Percentiles rank a stretch among this genome's conserved stretches.
These are phyloP conservation scores for Papilio demoleus DNA, from an alignment of 2,888 invertebrate species.

Conservation along the genomic window DNA sequence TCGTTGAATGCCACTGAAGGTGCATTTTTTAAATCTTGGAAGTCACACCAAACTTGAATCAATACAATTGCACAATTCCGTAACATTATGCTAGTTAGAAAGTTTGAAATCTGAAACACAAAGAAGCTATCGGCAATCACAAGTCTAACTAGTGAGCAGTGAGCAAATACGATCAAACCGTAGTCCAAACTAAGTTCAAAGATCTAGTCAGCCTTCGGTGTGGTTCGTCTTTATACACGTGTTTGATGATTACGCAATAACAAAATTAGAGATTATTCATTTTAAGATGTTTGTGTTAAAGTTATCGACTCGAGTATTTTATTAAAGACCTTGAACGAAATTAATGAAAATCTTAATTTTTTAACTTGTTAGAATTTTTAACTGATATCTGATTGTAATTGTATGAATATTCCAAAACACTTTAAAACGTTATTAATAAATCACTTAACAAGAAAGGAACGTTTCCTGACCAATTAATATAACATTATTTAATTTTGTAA, in stretches of 20 bases:
- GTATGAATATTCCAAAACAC: too few species aligned
- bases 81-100: conserved; percentile 74
- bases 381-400: too few species aligned
- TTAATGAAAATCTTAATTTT: too few species aligned
- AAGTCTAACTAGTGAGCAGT: conserved; percentile 74
- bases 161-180: conserved; percentile 75
- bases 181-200: conserved; percentile 77
- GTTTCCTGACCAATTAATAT: too few species aligned
- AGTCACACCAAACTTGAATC: background rate
- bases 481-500: background rate
- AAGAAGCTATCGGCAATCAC: conserved; percentile 75
- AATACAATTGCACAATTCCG: conserved; percentile 43
- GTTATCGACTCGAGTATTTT: too few species aligned
- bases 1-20: too few species aligned
- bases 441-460: too few species aligned
- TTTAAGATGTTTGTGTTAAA: background rate
- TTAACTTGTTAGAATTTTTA: too few species aligned
- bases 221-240: conserved; percentile 66
- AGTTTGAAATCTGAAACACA: conserved; percentile 74
- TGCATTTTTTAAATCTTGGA: background rate
- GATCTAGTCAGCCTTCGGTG: conserved; percentile 77
- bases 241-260: conserved; percentile 49
- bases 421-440: too few species aligned
- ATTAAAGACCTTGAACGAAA: too few species aligned
- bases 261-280: conserved; percentile 6